Percentiles rank a stretch among this genome's conserved stretches.
These are phyloP conservation scores for Aurelia sp. DNA, from an alignment of 30 jellyfish, hydroid and myxozoan species.

Conservation along the genomic window DNA sequence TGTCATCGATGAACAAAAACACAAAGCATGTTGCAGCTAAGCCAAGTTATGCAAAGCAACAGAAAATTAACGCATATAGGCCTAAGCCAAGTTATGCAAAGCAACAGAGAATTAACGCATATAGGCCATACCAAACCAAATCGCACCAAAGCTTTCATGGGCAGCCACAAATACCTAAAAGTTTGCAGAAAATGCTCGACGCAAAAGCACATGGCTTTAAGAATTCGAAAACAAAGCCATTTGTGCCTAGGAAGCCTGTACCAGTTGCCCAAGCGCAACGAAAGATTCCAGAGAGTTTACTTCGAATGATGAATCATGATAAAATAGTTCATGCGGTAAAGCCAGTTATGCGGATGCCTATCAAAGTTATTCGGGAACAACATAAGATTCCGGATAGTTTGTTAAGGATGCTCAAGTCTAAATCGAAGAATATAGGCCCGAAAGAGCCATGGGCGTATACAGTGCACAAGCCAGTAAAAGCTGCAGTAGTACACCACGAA, in stretches of 20 bases:
- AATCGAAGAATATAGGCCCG: no score
- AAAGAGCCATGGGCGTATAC: no score
- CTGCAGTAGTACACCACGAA: no score
- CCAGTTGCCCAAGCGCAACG: background rate
- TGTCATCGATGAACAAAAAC: no score
- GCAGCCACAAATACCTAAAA: constrained; percentile 30
- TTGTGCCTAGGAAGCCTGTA: background rate
- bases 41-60: no score
- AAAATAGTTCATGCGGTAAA: background rate
- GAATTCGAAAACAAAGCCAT: background rate
- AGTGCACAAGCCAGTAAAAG: no score
- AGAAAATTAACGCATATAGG: no score
- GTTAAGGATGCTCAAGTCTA: background rate
- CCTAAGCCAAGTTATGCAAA: no score
- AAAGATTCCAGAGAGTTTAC: constrained; percentile 38
- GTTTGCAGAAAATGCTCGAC: constrained; percentile 37
- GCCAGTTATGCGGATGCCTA: background rate
- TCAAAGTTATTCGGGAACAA: background rate
- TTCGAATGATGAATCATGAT: constrained; percentile 2
- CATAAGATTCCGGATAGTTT: constrained; percentile 7
- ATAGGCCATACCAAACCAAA: no score
- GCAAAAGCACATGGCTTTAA: background rate
- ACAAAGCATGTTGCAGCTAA: no score
- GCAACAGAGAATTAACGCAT: no score
- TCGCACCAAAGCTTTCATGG: background rate